A percentile compares a stretch with the other conserved stretches of the same genome.
phyloP scores from a whole-genome alignment of 2,113 vertebrate genomes.

The Paratilapia polleni region DNA sequence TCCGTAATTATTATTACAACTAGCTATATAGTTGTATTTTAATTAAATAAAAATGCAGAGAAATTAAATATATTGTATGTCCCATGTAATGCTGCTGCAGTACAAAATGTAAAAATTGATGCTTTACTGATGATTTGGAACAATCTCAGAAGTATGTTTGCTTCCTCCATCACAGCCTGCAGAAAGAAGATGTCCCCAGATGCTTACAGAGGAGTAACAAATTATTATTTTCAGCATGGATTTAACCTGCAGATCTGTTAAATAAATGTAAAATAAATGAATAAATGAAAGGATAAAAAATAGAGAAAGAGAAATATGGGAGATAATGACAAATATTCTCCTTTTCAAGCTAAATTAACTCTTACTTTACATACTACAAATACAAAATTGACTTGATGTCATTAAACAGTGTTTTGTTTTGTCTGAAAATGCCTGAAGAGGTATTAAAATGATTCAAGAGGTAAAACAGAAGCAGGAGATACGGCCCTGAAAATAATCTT shows the following conservation, averaged over 20 bases:
- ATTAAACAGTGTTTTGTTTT: background rate
- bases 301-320: background rate
- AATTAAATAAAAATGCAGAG: no score
- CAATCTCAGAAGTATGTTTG: background rate
- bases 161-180: background rate
- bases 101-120: background rate
- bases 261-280: no score
- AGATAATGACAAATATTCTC: background rate
- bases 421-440: background rate
- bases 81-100: background rate
- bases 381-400: background rate
- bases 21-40: no score
- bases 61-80: no score
- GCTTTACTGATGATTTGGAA: background rate
- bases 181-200: background rate
- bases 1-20: no score
- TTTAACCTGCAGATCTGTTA: background rate
- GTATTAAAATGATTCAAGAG: background rate
- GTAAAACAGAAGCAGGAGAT: background rate
- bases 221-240: background rate
- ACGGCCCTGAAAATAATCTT: background rate
- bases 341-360: background rate
- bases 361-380: background rate
- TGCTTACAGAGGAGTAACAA: background rate
- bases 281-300: no score